Evolutionary conservation across 2,888 invertebrate species (phyloP).

Genomic region (Bedellia somnulentella): DNA sequence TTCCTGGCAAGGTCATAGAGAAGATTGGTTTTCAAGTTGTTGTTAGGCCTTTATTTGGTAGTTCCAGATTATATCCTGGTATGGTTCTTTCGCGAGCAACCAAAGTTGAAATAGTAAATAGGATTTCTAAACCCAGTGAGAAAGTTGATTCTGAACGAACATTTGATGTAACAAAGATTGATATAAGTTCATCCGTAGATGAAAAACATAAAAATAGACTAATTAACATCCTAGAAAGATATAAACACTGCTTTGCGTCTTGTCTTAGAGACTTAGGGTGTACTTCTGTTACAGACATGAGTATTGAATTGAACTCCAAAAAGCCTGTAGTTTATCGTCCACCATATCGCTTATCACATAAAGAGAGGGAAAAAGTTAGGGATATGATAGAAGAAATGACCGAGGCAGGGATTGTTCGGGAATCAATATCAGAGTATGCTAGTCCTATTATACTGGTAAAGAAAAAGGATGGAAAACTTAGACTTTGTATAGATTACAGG

Average conservation of each 20-base stretch:
- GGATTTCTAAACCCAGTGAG: too few relatives aligned
- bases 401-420: slow-evolving; percentile 9
- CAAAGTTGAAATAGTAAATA: too few relatives aligned
- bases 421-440: slow-evolving; percentile 13
- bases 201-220: too few relatives aligned
- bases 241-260: slow-evolving; percentile 4
- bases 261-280: slow-evolving; percentile 4
- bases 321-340: slow-evolving; percentile 5
- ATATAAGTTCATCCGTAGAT: too few relatives aligned
- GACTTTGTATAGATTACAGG: slow-evolving; percentile 12
- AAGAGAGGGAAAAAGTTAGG: slow-evolving; percentile 2
- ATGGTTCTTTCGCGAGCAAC: too few relatives aligned
- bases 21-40: too few relatives aligned
- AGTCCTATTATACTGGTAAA: slow-evolving; percentile 13
- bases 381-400: slow-evolving; percentile 8
- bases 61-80: too few relatives aligned
- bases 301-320: slow-evolving; percentile 2
- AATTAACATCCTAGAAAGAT: too few relatives aligned
- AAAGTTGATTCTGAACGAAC: too few relatives aligned
- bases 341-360: slow-evolving; percentile 4
- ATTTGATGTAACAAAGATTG: too few relatives aligned
- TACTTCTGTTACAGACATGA: slow-evolving; percentile 7
- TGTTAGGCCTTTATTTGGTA: too few relatives aligned
- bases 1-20: too few relatives aligned
- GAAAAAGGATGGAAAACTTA: slow-evolving; percentile 12